Evolutionary conservation across 2,888 invertebrate genomes (phyloP), one percentile per base, ranked within the genome.

Genomic region (Drosophila imparisetae): DNA sequence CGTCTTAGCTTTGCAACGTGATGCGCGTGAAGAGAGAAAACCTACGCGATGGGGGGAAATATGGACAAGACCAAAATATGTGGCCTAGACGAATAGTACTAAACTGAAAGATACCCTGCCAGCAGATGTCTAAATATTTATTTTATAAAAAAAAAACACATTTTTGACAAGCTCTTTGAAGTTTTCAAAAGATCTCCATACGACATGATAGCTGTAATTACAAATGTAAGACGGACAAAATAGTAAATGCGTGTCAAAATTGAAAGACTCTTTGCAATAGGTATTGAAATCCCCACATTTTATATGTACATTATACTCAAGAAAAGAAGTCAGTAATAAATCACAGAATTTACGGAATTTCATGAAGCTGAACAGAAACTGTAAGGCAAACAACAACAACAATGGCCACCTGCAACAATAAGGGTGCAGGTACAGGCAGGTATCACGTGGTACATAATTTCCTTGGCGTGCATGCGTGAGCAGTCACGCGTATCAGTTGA

Each of bases 401-500:
- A 54, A 36, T 54, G 18, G 1, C 54, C 11, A 40, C 40, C 6
- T 40, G 29, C 15, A n/a, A 15, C 29, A 40, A 57, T 24, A 15
- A 45, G 15, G 45, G 8, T 15, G n/a, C 38, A 38, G 36, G 29
- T 53, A 54, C 60, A 49, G 29, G 27, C 24, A 52, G 34, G 32
- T 24, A 21, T 2, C 15, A 18, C 15, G 53, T 5, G 10, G 6
- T 18, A 34, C 4, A 53, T 24, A n/a, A 49, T 38, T 32, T 10
- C 21, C n/a, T 55, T 18, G 45, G 66, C 50, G 65, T 60, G 50
- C 55, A 69, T 65, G 70, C 78, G 78, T 81, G 86, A 86, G 83
- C 75, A 86, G 72, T 86, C 85, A 86, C 78, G 87, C 85, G 78
- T 86, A 66, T 72, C 80, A 86, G 74, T 86, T 76, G 86, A 89